Evolutionary conservation across 2,888 invertebrate species (phyloP), one percentile per base, ranked within the genome.

Genomic region (Tigriopus californicus): DNA sequence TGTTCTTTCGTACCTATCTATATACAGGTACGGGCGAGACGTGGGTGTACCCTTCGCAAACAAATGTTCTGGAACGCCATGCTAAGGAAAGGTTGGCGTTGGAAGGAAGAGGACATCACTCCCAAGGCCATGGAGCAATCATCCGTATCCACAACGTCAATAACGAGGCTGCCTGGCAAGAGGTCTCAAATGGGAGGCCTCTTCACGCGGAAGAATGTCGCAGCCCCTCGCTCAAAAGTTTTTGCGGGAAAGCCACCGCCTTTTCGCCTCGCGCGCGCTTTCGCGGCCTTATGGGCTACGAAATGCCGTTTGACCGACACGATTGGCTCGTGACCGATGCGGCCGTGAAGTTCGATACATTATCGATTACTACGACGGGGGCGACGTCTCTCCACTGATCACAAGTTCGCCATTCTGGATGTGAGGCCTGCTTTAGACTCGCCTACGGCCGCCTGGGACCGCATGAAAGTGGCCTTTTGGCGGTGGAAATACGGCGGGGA

Each of bases 11-110:
- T n/a, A n/a, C 46, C 15, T 5, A 18, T 15, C 3, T 33, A 33
- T 5, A 33, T 33, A 3, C 33, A 15, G 58, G 58, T n/a, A 58
- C 48, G 40, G 77, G 77, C 40, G 85, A 84, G 65, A 85, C 82
- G 69, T 97, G 95, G 95, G 85, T 90, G 40, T 97, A 97, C 72
- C 97, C 97, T 0, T 97, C 97, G 59, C 86, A 90, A n/a, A 55
- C 67, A 78, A 76, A 98, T 99, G 98, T 98, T 98, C 72, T 99
- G 98, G 98, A 98, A 98, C 77, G 98, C 98, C 1, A 98, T 98
- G 98, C 74, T 97, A 33, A 80, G 92, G 59, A 98, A 98, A 75
- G 95, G 94, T 0, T 62, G 62, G 63, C 48, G 59, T 13, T 63
- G 61, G 61, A 42, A 46, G 33, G 56, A 56, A 46, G 56, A 56